These are phyloP conservation scores for Hylaeus volcanicus DNA, from an alignment of 1,140 invertebrate genomes.

Conservation along the genomic window DNA sequence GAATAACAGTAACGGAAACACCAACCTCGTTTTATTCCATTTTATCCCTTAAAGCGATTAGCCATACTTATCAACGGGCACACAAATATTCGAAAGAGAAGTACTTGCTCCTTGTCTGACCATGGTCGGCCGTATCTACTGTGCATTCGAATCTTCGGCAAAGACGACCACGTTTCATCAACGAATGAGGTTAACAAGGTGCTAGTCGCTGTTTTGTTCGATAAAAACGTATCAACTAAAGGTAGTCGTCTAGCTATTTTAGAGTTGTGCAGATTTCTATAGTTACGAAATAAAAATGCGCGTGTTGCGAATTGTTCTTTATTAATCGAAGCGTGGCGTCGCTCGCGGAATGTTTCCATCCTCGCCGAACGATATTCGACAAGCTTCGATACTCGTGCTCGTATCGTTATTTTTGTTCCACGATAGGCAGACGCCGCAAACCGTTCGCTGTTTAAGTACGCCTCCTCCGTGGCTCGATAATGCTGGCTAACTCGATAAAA, in stretches of 20 bases:
- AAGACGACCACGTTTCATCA: too few relatives aligned
- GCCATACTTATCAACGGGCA: not conserved
- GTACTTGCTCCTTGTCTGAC: not conserved
- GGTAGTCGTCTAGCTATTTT: too few relatives aligned
- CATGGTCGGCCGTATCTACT: not conserved
- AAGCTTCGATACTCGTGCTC: not conserved
- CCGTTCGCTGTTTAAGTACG: not conserved
- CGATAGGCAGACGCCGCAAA: not conserved
- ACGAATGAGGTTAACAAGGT: too few relatives aligned
- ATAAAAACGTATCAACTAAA: too few relatives aligned
- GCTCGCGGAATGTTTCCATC: not conserved
- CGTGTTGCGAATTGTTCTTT: too few relatives aligned
- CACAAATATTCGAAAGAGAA: not conserved
- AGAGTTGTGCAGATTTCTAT: too few relatives aligned
- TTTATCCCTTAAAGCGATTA: not conserved
- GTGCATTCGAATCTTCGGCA: too few relatives aligned
- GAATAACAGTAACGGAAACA: not conserved
- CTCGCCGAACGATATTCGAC: not conserved
- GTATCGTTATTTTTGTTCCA: not conserved
- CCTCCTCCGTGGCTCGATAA: conserved; percentile 4
- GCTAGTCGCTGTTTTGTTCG: too few relatives aligned
- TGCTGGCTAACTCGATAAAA: conserved; percentile 11
- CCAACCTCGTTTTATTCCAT: not conserved
- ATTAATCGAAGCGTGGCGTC: too few relatives aligned
- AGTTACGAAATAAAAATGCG: too few relatives aligned